Evolutionary conservation across 2,888 invertebrate species (phyloP), one percentile per base, ranked within the genome.

Genomic region (Nemapogon koenigi): DNA sequence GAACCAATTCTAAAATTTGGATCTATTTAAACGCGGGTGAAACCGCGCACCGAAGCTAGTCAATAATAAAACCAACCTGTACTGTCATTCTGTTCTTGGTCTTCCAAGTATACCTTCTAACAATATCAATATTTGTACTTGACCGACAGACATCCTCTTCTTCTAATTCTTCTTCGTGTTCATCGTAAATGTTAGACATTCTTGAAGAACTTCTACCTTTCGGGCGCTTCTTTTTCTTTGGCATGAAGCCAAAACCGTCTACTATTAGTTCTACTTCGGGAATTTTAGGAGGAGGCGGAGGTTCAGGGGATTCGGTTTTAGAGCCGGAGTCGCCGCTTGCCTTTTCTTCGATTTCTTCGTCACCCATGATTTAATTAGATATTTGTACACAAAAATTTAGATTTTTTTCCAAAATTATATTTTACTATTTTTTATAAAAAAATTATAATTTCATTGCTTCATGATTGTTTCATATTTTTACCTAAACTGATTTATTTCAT

Each of bases 81-180:
- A 89, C 85, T 41, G 68, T 78, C 66, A 89, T 83, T 39, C 82
- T 81, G 49, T 85, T 85, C 41, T 72, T 75, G 44, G 90, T 90
- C 39, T 62, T 81, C 78, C 90, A 82, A 0, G 88, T 90, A 53
- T 83, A 89, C 42, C 87, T 60, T 42, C 81, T 65, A 0, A 87
- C 80, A 1, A 78, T 57, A 28, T 76, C 66, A 4, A 71, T 65
- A 38, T 75, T 72, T 0, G 62, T 59, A 42, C 72, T 75, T 0
- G 75, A 75, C 48, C 68, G 51, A 49, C 73, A 57, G 39, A 68
- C 58, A 53, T 59, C 55, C 35, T 46, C 11, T 41, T 59, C 46
- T 29, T 55, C 51, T 44, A 50, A 37, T 10, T 48, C 51, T 3
- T 48, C 36, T 8, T 19, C 33, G 28, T 16, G 4, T 3, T 10